Percentiles rank a stretch among this genome's conserved stretches.
Evolutionary conservation across 2,113 vertebrate genomes (phyloP).

Genomic region (Oncorhynchus masou): DNA sequence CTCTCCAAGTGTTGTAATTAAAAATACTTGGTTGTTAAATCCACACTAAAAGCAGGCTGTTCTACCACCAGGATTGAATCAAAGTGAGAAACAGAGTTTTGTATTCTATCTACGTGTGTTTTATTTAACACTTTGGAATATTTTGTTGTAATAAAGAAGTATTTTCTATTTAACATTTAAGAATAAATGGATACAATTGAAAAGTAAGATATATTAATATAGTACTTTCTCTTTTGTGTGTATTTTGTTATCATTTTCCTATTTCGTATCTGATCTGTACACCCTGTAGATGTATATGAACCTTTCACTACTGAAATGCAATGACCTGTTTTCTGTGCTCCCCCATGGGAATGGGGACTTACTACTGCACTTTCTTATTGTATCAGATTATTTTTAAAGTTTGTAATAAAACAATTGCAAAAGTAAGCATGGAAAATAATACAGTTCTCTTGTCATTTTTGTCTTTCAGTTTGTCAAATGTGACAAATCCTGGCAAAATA

Average conservation of each 20-base stretch:
- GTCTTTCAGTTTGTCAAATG: neutral
- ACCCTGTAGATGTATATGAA: conserved; percentile 63
- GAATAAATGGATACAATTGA: conserved; percentile 55
- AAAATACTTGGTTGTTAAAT: neutral
- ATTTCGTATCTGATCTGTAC: conserved; percentile 72
- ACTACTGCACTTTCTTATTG: conserved; percentile 77
- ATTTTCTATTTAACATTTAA: conserved; percentile 73
- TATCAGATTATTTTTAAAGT: conserved; percentile 76
- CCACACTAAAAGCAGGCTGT: conserved; percentile 23
- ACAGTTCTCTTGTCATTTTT: conserved; percentile 44
- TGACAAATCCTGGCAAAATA: neutral
- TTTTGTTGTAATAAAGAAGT: conserved; percentile 66
- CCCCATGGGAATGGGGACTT: conserved; percentile 59
- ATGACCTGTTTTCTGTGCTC: conserved; percentile 76
- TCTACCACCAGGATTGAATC: conserved; percentile 48
- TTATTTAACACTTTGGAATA: conserved; percentile 71
- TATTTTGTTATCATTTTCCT: conserved; percentile 63
- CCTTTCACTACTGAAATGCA: conserved; percentile 70
- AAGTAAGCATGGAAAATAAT: conserved; percentile 68
- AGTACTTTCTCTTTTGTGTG: conserved; percentile 65
- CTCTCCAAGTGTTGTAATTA: neutral
- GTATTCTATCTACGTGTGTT: conserved; percentile 52
- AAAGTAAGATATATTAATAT: conserved; percentile 61
- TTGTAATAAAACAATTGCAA: conserved; percentile 75
- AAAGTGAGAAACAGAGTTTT: conserved; percentile 49